phyloP scores from a whole-genome alignment of 1,140 invertebrate species.

The Vollenhovia emeryi region DNA sequence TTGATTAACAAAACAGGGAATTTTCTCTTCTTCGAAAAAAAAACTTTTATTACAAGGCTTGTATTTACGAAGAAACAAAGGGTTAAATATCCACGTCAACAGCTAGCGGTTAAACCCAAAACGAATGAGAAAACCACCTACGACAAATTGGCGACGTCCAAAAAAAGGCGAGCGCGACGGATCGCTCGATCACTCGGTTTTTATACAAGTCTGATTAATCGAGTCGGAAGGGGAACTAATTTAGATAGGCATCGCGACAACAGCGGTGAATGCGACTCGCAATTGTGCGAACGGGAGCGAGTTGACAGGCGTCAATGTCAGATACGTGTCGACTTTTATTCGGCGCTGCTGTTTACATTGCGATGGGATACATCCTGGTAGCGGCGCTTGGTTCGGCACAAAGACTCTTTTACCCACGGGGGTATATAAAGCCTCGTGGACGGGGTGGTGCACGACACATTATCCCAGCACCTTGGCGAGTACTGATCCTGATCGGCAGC shows the following conservation, averaged over 20 bases:
- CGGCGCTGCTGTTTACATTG: slow-evolving; percentile 50
- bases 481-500: slow-evolving; percentile 74
- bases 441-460: slow-evolving; percentile 59
- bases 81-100: background rate
- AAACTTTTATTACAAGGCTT: background rate
- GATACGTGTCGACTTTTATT: slow-evolving; percentile 59
- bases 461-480: slow-evolving; percentile 73
- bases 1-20: background rate
- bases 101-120: background rate
- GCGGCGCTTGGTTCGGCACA: slow-evolving; percentile 29
- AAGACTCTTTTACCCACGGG: slow-evolving; percentile 58
- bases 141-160: background rate
- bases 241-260: background rate
- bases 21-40: background rate
- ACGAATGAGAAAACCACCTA: background rate
- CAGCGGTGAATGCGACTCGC: background rate
- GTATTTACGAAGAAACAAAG: background rate
- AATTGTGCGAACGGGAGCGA: slow-evolving; percentile 10
- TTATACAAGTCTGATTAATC: slow-evolving; percentile 16
- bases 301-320: slow-evolving; percentile 72
- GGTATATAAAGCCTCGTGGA: slow-evolving; percentile 68
- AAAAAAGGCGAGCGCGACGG: background rate
- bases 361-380: slow-evolving; percentile 45
- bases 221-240: background rate
- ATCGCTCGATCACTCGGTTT: slow-evolving; percentile 8